These are phyloP conservation scores for Nebria ingens DNA, from an alignment of 1,140 invertebrate genomes.

Conservation along the genomic window DNA sequence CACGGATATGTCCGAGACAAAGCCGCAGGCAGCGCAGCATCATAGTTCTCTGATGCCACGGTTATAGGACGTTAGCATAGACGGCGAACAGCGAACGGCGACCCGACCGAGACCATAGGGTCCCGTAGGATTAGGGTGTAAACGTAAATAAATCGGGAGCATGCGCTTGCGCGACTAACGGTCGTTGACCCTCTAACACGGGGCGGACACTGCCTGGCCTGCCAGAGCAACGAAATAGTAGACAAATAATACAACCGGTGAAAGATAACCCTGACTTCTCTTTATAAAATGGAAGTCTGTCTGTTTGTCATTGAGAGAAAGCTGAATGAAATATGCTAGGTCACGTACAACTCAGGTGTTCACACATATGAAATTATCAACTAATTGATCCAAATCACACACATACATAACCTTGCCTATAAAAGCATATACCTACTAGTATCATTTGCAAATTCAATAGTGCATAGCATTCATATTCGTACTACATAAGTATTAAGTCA, in stretches of 20 bases:
- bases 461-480: too few species aligned
- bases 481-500: too few species aligned
- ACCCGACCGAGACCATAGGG: not conserved
- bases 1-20: not conserved
- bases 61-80: not conserved
- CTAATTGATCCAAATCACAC: too few species aligned
- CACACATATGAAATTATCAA: too few species aligned
- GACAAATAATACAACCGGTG: too few species aligned
- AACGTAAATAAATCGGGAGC: constrained; percentile 7
- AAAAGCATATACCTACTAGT: too few species aligned
- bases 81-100: not conserved
- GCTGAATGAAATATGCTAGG: constrained; percentile 22
- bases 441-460: too few species aligned
- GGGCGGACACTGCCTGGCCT: not conserved
- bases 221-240: not conserved
- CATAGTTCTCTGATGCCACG: not conserved
- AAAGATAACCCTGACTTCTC: not conserved
- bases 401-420: too few species aligned
- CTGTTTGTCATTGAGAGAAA: constrained; percentile 19
- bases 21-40: too few species aligned
- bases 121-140: constrained; percentile 8
- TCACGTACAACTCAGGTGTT: constrained; percentile 15
- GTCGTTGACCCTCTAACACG: not conserved
- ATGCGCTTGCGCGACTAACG: not conserved
- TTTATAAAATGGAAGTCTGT: too few species aligned